These are phyloP conservation scores for Panopea generosa DNA, from an alignment of 2,888 invertebrate genomes.

Conservation along the genomic window DNA sequence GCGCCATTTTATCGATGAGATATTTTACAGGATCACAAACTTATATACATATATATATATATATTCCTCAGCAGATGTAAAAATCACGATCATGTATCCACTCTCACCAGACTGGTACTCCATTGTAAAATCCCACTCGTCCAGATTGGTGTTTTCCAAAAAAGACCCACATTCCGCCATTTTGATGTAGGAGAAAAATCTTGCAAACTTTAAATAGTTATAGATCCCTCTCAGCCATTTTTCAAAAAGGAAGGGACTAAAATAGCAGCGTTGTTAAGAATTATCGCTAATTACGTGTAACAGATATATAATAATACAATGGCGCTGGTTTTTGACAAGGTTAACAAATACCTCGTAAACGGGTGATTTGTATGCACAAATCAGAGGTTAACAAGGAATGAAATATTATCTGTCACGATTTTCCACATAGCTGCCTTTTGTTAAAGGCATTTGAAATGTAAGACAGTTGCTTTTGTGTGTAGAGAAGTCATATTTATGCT, in stretches of 20 bases:
- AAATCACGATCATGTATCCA: too few species aligned
- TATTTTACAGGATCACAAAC: too few species aligned
- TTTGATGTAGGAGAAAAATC: not conserved
- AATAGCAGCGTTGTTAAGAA: constrained; percentile 18
- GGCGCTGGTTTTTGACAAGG: constrained; percentile 40
- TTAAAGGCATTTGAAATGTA: constrained; percentile 53
- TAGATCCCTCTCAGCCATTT: constrained; percentile 38
- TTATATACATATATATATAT: too few species aligned
- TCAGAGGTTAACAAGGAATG: constrained; percentile 55
- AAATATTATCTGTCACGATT: constrained; percentile 62
- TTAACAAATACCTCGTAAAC: constrained; percentile 30
- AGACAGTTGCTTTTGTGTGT: constrained; percentile 46
- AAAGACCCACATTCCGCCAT: constrained; percentile 41
- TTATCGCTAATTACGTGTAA: constrained; percentile 53
- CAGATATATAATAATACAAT: constrained; percentile 45
- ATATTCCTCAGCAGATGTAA: too few species aligned
- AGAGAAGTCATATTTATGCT: constrained; percentile 48
- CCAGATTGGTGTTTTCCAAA: constrained; percentile 14
- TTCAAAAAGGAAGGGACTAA: constrained; percentile 5
- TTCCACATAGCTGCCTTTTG: constrained; percentile 52
- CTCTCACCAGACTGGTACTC: constrained; percentile 45
- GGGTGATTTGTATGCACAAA: constrained; percentile 34
- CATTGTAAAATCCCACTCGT: constrained; percentile 45
- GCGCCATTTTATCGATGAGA: too few species aligned
- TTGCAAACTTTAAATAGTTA: not conserved